These are phyloP conservation scores for Synanthedon myopaeformis DNA, from an alignment of 2,888 invertebrate species.

Conservation along the genomic window DNA sequence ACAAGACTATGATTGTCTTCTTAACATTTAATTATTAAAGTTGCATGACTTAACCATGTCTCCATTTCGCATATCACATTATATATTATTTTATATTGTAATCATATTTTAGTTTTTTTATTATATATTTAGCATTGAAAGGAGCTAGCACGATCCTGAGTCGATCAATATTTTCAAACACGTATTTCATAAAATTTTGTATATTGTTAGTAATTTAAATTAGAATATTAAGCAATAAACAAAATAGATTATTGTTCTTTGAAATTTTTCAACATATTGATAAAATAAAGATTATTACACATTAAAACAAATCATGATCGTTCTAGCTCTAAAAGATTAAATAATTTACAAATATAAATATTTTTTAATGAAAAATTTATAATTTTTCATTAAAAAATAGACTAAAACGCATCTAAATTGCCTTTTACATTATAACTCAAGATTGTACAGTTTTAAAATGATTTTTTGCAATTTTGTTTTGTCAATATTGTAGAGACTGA, in stretches of 20 bases:
- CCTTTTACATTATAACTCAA: constrained; percentile 56
- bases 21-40: constrained; percentile 27
- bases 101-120: not conserved
- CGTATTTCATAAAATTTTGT: too few species aligned
- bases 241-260: too few species aligned
- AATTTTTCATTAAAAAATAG: not conserved
- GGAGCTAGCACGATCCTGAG: not conserved
- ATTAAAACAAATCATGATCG: not conserved
- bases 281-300: too few species aligned
- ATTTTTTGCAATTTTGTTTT: constrained; percentile 26
- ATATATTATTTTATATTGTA: constrained; percentile 3
- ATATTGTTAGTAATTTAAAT: too few species aligned
- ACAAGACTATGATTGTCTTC: constrained; percentile 60
- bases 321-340: not conserved
- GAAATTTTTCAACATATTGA: too few species aligned
- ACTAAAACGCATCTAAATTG: constrained; percentile 21
- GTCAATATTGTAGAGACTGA: constrained; percentile 64
- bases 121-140: not conserved
- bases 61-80: constrained; percentile 12
- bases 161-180: too few species aligned
- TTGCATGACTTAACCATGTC: constrained; percentile 18
- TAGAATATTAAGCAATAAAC: too few species aligned
- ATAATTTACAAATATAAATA: not conserved
- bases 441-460: constrained; percentile 30
- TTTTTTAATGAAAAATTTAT: not conserved